Conservation (phyloP, 1,140 invertebrate species). For the Drosophila kikkawai region DNA sequence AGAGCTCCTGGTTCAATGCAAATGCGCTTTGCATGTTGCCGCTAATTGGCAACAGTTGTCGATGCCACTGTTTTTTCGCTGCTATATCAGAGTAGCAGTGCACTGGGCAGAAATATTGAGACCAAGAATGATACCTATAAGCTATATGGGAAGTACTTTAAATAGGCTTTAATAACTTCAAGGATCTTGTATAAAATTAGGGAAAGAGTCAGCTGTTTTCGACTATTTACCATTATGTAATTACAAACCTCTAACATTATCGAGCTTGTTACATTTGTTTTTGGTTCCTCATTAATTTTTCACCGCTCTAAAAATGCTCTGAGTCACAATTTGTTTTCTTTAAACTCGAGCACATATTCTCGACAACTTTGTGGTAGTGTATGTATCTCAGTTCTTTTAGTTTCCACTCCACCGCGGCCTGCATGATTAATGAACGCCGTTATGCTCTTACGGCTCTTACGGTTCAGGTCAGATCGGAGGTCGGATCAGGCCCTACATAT, state of each 20-base stretch:
- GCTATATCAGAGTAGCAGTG: background rate
- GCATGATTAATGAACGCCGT: constrained; percentile 80
- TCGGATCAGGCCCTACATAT: constrained; percentile 23
- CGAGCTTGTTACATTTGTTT: background rate
- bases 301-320: background rate
- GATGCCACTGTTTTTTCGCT: constrained; percentile 61
- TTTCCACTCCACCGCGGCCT: constrained; percentile 47
- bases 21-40: constrained; percentile 81
- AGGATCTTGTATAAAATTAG: background rate
- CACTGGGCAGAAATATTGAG: constrained; percentile 6
- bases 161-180: background rate
- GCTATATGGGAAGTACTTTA: background rate
- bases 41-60: constrained; percentile 82
- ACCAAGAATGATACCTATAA: background rate
- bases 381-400: constrained; percentile 46
- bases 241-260: background rate
- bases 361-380: constrained; percentile 24
- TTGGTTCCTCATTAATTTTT: constrained; percentile 21
- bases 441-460: constrained; percentile 69
- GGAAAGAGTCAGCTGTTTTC: background rate
- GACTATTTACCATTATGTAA: background rate
- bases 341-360: constrained; percentile 16
- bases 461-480: constrained; percentile 4
- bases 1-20: constrained; percentile 57
- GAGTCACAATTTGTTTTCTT: constrained; percentile 27